Conservation (phyloP, 2,113 vertebrate genomes). For the Genyomyrus donnyi region DNA sequence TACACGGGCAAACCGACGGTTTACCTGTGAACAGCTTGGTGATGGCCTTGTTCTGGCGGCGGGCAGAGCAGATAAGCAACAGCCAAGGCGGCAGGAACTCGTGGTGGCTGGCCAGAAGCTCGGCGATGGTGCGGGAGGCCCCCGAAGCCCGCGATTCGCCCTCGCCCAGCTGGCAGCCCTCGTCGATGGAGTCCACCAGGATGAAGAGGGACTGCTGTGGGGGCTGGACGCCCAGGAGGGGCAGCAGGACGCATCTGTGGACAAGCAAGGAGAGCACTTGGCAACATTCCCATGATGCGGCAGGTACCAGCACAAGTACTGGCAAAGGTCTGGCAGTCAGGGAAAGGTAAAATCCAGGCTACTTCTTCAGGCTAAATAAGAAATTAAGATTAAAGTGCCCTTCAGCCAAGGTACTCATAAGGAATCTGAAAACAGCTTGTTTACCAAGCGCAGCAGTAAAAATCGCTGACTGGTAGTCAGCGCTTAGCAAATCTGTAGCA, state of each 20-base stretch:
- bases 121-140: constrained; percentile 79
- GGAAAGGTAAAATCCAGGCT: not conserved
- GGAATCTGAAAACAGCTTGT: not conserved
- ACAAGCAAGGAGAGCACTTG: not conserved
- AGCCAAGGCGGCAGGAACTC: constrained; percentile 95
- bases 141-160: constrained; percentile 69
- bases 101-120: constrained; percentile 85
- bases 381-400: not conserved
- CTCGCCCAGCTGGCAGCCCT: constrained; percentile 73
- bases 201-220: constrained; percentile 84
- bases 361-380: not conserved
- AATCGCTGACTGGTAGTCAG: not conserved
- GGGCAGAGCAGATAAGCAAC: constrained; percentile 86
- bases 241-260: constrained; percentile 80
- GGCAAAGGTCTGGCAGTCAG: not conserved
- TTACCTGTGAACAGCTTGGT: constrained; percentile 95
- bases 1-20: not conserved
- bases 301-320: not conserved
- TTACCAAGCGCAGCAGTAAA: not conserved
- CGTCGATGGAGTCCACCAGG: constrained; percentile 86
- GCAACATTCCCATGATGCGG: not conserved
- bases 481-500: not conserved
- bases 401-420: not conserved
- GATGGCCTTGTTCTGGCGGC: constrained; percentile 90
- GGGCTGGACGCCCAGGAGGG: constrained; percentile 77